phyloP scores from a whole-genome alignment of 1,140 invertebrate species.

The Eupristina koningsbergeri region DNA sequence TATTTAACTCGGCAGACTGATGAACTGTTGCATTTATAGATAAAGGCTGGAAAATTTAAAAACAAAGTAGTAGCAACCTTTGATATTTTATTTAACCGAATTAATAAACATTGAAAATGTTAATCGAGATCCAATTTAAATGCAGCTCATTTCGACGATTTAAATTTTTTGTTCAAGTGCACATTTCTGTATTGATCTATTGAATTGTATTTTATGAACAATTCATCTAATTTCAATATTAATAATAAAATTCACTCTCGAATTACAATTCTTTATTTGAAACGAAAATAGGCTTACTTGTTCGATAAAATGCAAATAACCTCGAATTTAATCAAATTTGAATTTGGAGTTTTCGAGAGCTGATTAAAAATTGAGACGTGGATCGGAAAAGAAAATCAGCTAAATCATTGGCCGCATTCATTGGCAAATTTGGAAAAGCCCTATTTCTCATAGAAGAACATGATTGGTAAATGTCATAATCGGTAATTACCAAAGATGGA shows the following conservation, averaged over 20 bases:
- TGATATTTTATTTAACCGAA: too few species aligned
- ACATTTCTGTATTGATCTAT: too few species aligned
- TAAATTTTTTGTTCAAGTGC: too few species aligned
- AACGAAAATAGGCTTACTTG: neutral
- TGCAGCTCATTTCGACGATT: too few species aligned
- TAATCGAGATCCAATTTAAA: too few species aligned
- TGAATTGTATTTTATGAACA: neutral
- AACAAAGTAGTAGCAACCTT: too few species aligned
- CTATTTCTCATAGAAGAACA: neutral
- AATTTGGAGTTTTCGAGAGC: neutral
- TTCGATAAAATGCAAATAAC: neutral
- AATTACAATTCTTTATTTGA: neutral
- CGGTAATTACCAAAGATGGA: too few species aligned
- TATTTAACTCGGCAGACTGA: too few species aligned
- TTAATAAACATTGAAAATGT: too few species aligned
- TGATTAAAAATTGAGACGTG: neutral
- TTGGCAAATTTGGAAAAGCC: neutral
- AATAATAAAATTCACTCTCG: neutral
- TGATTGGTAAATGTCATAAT: too few species aligned
- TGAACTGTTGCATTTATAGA: too few species aligned
- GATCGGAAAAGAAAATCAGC: neutral
- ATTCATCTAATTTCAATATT: neutral
- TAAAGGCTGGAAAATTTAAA: too few species aligned
- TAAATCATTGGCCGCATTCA: neutral
- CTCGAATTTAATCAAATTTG: neutral